phyloP scores from a whole-genome alignment of 2,797 vertebrate genomes.

The Zenarchopterus dispar region DNA sequence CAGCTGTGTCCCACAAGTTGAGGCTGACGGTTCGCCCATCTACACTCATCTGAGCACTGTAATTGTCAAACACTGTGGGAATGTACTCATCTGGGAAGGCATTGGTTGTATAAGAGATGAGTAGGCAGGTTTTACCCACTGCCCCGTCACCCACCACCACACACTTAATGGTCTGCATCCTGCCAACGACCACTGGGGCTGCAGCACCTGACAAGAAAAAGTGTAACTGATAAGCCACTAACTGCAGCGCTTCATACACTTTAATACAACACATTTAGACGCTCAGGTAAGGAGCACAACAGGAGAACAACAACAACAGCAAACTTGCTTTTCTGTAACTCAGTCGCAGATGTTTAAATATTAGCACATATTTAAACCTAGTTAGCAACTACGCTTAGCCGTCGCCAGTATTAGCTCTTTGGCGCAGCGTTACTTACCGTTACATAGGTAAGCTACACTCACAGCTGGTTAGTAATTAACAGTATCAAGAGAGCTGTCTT shows the following conservation, averaged over 20 bases:
- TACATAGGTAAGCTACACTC: neutral
- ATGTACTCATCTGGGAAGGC: constrained; percentile 95
- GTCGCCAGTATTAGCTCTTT: constrained; percentile 52
- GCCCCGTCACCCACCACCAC: constrained; percentile 95
- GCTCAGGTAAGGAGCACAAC: no score
- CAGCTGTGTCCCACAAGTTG: constrained; percentile 95
- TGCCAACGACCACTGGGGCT: constrained; percentile 85
- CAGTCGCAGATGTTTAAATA: neutral
- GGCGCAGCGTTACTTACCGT: constrained; percentile 42
- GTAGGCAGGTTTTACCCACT: constrained; percentile 94
- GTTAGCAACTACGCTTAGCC: constrained; percentile 48
- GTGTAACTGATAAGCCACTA: constrained; percentile 33
- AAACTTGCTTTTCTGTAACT: neutral
- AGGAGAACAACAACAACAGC: accelerated
- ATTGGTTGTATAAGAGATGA: constrained; percentile 95
- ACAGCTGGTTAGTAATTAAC: neutral
- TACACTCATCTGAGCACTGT: constrained; percentile 94
- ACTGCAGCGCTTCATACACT: neutral
- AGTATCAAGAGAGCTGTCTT: neutral
- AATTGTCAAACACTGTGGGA: constrained; percentile 96
- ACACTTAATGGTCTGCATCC: constrained; percentile 97
- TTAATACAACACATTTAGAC: neutral
- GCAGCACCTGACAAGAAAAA: constrained; percentile 76
- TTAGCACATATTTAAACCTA: constrained; percentile 3
- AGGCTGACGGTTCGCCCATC: constrained; percentile 92